Conservation (phyloP, 2,888 invertebrate genomes). For the Julus scanicus region DNA sequence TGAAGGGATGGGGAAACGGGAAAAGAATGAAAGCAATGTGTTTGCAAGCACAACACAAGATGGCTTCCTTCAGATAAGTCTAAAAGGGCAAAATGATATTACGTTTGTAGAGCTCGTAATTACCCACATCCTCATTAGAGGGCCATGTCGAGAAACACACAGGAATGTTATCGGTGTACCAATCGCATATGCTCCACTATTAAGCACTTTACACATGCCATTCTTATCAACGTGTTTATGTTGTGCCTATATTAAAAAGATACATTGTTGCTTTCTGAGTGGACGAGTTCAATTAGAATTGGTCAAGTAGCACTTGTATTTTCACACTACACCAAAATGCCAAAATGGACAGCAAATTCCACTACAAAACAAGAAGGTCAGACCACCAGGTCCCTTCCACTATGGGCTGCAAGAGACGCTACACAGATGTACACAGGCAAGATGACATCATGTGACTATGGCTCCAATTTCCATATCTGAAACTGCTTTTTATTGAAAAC, state of each 20-base stretch:
- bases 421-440: too few relatives aligned
- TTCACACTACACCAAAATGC: neutral
- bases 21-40: neutral
- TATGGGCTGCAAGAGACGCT: neutral
- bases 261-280: neutral
- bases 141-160: neutral
- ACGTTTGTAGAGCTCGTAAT: neutral
- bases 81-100: constrained; percentile 33
- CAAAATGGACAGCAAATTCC: neutral
- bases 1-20: neutral
- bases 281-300: neutral
- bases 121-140: neutral
- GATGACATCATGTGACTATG: too few relatives aligned
- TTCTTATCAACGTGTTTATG: neutral
- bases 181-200: neutral
- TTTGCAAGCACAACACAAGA: constrained; percentile 4
- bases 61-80: constrained; percentile 4
- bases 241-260: neutral
- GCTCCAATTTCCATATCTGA: too few relatives aligned
- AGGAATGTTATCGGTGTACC: neutral
- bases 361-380: neutral
- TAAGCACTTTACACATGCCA: constrained; percentile 2
- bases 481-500: too few relatives aligned
- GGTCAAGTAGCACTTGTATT: neutral
- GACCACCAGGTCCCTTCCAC: too few relatives aligned